phyloP scores from a whole-genome alignment of 2,113 vertebrate genomes.

The Malurus melanocephalus region DNA sequence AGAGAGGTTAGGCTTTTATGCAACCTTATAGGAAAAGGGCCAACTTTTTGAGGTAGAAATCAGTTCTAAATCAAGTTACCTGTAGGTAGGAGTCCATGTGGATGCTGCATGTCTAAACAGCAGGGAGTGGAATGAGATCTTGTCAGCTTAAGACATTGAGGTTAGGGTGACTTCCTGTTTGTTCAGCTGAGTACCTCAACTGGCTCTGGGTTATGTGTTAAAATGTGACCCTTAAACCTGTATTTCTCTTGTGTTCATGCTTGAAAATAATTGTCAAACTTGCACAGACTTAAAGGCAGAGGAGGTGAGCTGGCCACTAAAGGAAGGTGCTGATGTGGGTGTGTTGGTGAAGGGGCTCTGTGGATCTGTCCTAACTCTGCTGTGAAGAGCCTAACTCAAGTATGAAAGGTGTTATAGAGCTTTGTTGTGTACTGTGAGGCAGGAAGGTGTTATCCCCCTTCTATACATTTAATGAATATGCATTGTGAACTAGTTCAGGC shows the following conservation, averaged over 20 bases:
- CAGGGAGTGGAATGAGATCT: background rate
- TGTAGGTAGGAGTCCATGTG: background rate
- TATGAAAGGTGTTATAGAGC: background rate
- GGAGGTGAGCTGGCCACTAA: background rate
- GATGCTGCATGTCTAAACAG: background rate
- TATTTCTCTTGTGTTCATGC: background rate
- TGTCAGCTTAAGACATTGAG: background rate
- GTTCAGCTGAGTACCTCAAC: background rate
- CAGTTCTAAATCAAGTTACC: background rate
- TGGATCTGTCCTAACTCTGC: background rate
- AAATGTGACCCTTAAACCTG: background rate
- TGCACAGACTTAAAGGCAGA: background rate
- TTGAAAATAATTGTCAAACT: background rate
- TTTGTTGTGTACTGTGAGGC: background rate
- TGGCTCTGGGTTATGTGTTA: background rate
- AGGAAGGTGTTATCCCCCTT: background rate
- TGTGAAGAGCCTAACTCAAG: fast-evolving
- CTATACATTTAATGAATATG: background rate
- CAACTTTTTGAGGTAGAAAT: background rate
- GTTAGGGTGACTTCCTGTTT: background rate
- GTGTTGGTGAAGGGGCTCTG: background rate
- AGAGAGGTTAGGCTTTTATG: background rate
- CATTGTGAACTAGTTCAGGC: background rate
- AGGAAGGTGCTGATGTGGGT: background rate
- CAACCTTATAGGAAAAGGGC: background rate